Base-by-base conservation (phyloP, 2,113 vertebrate species). In the Esox niger region DNA sequence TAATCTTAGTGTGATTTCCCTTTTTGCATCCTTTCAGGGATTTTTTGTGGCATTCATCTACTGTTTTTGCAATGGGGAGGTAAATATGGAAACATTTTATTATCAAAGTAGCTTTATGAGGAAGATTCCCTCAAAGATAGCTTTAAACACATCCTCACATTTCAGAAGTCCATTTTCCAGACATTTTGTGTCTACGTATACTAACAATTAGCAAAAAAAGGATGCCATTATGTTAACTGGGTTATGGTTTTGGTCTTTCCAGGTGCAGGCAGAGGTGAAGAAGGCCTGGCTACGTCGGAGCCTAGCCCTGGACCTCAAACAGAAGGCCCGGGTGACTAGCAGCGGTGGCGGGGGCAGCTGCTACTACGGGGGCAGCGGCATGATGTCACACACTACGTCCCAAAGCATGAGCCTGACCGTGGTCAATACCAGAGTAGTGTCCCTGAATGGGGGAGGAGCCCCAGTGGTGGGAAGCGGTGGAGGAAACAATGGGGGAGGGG, bases 11-110 rank as follows among this genome's bases (percentile, higher is more conserved):
- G 3, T 43, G 38, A 17, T 33, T 8, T 57, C n/a, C 49, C 66
- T 4, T 30, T 69, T 15, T 29, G n/a, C n/a, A 11, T 70, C 10
- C 59, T 77, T 67, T 27, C 68, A 93, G 93, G 93, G 93, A 0
- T 94, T 94, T 76, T 92, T 94, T 79, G 92, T 94, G 69, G 92
- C 93, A 0, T 91, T 91, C 64, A 93, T 94, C 85, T 94, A 94
- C 85, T 94, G 93, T 79, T 94, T 94, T 89, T 94, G 91, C 85
- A 94, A 94, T 32, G 92, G 93, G 9, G 93, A 94, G 92, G 92
- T 94, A 82, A 82, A 77, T 71, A 25, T 6, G 26, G 21, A 56
- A 7, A 56, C 54, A 35, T 54, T 17, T n/a, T n/a, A n/a, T n/a
- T n/a, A n/a, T n/a, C n/a, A n/a, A n/a, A n/a, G n/a, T n/a, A n/a